These are phyloP conservation scores for Phylloscopus trochiloides DNA, from an alignment of 2,113 vertebrate species.

Conservation along the genomic window DNA sequence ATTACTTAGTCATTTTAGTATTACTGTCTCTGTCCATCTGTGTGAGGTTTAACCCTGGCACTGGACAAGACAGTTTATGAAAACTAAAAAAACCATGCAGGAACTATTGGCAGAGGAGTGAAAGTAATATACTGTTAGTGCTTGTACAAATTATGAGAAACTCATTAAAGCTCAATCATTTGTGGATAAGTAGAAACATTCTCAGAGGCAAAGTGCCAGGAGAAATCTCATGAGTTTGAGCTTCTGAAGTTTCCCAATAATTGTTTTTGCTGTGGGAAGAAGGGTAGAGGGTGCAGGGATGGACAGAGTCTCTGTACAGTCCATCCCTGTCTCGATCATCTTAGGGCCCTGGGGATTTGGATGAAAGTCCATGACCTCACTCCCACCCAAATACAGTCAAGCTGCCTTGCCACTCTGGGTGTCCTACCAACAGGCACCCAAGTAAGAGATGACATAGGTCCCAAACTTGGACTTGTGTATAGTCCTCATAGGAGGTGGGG, in stretches of 20 bases:
- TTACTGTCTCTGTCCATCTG: slow-evolving; percentile 15
- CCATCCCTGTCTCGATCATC: background rate
- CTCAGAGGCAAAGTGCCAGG: slow-evolving; percentile 6
- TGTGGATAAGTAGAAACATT: slow-evolving; percentile 14
- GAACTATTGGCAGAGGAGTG: background rate
- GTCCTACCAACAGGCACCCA: background rate
- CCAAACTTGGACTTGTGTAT: background rate
- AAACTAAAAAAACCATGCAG: background rate
- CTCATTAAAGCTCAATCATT: slow-evolving; percentile 10
- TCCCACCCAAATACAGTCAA: background rate
- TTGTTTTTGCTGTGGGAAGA: background rate
- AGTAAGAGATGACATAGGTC: fast-evolving
- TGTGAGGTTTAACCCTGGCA: slow-evolving; percentile 19
- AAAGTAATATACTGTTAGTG: background rate
- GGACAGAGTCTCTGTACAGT: background rate
- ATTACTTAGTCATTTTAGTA: background rate
- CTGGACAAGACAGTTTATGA: background rate
- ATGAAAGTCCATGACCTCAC: background rate
- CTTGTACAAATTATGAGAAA: background rate
- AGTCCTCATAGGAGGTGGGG: background rate
- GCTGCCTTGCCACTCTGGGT: background rate
- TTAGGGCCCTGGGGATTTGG: background rate
- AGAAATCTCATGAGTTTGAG: background rate
- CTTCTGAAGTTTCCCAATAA: slow-evolving; percentile 5
- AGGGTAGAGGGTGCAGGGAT: background rate